Evolutionary conservation across 1,140 invertebrate species (phyloP).

Genomic region (Diorhabda carinulata): DNA sequence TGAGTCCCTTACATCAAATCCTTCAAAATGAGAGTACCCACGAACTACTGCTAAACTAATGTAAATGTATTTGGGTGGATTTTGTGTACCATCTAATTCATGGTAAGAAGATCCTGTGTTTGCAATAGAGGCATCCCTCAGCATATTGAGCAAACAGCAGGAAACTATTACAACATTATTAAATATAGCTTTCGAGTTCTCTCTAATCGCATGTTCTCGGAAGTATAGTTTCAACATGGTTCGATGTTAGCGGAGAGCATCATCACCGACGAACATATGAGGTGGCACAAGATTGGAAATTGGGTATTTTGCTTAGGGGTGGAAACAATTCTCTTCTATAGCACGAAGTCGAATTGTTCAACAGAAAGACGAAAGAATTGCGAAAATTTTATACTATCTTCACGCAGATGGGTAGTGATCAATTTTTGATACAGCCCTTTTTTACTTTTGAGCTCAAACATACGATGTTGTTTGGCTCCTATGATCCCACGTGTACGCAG

Average conservation of each 20-base stretch:
- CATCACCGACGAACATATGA: not conserved
- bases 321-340: too few relatives aligned
- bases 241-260: not conserved
- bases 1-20: too few relatives aligned
- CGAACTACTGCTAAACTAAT: not conserved
- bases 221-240: not conserved
- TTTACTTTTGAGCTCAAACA: too few relatives aligned
- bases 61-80: too few relatives aligned
- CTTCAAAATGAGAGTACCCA: not conserved
- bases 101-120: too few relatives aligned
- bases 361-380: constrained; percentile 3
- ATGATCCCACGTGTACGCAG: too few relatives aligned
- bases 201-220: not conserved
- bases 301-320: not conserved
- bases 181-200: not conserved
- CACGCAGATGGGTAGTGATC: too few relatives aligned
- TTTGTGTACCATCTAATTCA: too few relatives aligned
- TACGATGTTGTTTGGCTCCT: too few relatives aligned
- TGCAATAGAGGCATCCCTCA: not conserved
- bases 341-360: too few relatives aligned
- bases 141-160: not conserved
- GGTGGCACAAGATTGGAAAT: not conserved
- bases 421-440: too few relatives aligned
- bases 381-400: too few relatives aligned
- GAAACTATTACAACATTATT: not conserved